Percentiles rank a stretch among this genome's conserved stretches.
phyloP scores from a whole-genome alignment of 2,797 vertebrate genomes.

The Betta splendens region DNA sequence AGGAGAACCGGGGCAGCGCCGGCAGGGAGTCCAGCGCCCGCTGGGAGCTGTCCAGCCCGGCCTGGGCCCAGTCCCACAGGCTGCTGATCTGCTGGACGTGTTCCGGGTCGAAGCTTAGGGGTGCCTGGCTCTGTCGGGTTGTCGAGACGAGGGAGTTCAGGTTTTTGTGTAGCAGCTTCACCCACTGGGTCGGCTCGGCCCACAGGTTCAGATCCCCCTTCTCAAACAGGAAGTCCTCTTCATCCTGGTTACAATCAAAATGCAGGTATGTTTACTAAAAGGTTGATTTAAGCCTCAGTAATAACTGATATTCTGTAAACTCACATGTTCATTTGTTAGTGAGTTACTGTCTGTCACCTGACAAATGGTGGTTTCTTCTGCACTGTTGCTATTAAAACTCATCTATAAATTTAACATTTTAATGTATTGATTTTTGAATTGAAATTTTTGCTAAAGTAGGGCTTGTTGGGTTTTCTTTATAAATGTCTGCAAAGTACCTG shows the following conservation, averaged over 20 bases:
- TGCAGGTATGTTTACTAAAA: not conserved
- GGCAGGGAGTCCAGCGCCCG: slow-evolving; percentile 79
- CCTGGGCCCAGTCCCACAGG: slow-evolving; percentile 66
- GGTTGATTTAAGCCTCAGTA: not conserved
- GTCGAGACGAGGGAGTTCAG: slow-evolving; percentile 73
- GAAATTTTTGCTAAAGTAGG: too few relatives aligned
- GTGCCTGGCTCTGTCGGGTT: slow-evolving; percentile 46
- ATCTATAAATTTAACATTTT: too few relatives aligned
- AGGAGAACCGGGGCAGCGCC: slow-evolving; percentile 84
- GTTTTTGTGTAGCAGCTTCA: slow-evolving; percentile 83
- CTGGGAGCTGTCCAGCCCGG: slow-evolving; percentile 59
- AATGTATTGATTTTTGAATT: too few relatives aligned
- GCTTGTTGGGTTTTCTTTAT: too few relatives aligned
- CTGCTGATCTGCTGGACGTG: slow-evolving; percentile 43
- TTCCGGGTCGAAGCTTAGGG: slow-evolving; percentile 12
- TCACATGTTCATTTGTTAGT: too few relatives aligned
- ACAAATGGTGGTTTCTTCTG: too few relatives aligned
- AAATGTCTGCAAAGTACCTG: too few relatives aligned
- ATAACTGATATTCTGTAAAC: too few relatives aligned
- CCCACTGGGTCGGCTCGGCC: slow-evolving; percentile 88
- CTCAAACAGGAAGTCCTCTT: slow-evolving; percentile 92
- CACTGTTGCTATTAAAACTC: too few relatives aligned
- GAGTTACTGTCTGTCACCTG: too few relatives aligned
- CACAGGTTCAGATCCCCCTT: slow-evolving; percentile 93
- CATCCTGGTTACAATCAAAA: slow-evolving; percentile 77